phyloP scores from a whole-genome alignment of 2,113 vertebrate genomes.

The Corapipo altera region DNA sequence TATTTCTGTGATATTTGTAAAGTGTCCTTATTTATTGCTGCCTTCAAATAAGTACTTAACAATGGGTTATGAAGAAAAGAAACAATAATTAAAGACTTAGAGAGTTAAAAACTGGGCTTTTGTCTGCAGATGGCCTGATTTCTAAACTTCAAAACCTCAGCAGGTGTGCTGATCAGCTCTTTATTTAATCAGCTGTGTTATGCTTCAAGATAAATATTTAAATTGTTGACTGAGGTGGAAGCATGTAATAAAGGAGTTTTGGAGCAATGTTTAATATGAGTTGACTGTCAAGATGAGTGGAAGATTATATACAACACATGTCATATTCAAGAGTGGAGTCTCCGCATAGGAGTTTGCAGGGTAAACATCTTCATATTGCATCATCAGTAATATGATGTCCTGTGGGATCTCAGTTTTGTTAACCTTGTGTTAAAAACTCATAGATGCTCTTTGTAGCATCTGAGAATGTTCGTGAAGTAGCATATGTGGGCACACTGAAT shows the following conservation, averaged over 20 bases:
- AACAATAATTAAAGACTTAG: neutral
- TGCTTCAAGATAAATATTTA: conserved; percentile 13
- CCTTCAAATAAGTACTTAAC: neutral
- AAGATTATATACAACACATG: neutral
- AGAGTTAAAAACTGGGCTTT: neutral
- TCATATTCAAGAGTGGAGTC: neutral
- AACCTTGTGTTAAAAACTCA: neutral
- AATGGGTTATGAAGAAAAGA: neutral
- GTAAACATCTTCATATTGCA: neutral
- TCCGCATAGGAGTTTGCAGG: neutral
- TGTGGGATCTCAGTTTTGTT: neutral
- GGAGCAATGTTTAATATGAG: neutral
- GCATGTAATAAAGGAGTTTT: neutral
- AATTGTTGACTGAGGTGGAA: neutral
- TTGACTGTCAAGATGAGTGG: neutral
- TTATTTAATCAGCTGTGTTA: conserved; percentile 3
- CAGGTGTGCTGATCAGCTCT: neutral
- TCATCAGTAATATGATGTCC: neutral
- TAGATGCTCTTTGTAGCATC: neutral
- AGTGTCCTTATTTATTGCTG: neutral
- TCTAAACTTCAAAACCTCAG: neutral
- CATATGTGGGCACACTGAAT: neutral
- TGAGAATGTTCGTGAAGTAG: neutral
- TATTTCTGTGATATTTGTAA: neutral
- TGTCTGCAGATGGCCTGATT: neutral